These are phyloP conservation scores for Polietes domitor DNA, from an alignment of 2,888 invertebrate species.

Conservation along the genomic window DNA sequence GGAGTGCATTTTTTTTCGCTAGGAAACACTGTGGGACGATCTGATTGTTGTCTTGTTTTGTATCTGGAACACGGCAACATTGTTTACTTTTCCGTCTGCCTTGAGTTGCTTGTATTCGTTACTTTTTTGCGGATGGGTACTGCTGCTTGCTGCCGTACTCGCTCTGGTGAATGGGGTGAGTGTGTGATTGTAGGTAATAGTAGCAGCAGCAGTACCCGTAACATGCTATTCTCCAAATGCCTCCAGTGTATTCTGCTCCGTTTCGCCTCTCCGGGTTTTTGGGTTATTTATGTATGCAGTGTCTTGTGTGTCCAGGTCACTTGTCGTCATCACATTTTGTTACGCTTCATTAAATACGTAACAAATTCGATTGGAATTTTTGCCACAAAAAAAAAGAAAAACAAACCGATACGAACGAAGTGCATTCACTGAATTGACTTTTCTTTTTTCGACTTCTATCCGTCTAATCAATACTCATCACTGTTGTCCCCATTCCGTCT, in stretches of 20 bases:
- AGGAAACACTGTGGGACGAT: too few relatives aligned
- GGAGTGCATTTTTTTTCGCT: too few relatives aligned
- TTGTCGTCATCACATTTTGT: conserved; percentile 64
- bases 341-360: conserved; percentile 64
- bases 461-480: conserved; percentile 64
- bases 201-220: neutral
- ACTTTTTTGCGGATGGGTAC: conserved; percentile 37
- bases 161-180: conserved; percentile 21
- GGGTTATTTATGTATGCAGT: conserved; percentile 49
- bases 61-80: conserved; percentile 22
- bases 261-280: neutral
- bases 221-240: conserved; percentile 34
- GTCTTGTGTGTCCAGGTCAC: conserved; percentile 59
- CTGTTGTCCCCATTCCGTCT: conserved; percentile 46
- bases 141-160: neutral
- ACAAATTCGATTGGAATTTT: conserved; percentile 60
- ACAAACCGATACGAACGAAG: conserved; percentile 10
- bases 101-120: conserved; percentile 33
- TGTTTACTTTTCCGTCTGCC: conserved; percentile 17
- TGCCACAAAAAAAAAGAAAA: conserved; percentile 42
- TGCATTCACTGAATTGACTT: conserved; percentile 46
- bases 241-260: conserved; percentile 52
- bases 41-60: neutral
- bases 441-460: conserved; percentile 42
- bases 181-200: too few relatives aligned